phyloP scores from a whole-genome alignment of 2,113 vertebrate species.

The Eidolon helvum region DNA sequence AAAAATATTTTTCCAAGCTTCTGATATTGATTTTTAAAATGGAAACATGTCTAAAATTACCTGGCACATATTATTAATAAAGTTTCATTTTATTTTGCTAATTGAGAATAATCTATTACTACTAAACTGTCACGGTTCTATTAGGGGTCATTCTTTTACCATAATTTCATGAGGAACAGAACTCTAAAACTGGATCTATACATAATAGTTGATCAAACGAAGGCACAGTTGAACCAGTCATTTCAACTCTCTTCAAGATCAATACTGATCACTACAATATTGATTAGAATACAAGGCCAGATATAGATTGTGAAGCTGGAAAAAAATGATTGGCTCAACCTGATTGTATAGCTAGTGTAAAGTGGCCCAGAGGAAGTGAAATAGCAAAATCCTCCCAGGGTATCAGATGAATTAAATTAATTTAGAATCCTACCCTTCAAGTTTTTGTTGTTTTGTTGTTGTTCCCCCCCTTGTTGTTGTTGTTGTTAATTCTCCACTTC shows the following conservation, averaged over 20 bases:
- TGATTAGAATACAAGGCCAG: background rate
- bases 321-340: background rate
- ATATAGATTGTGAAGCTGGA: background rate
- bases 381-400: background rate
- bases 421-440: background rate
- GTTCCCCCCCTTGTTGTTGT: background rate
- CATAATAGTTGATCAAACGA: conserved; percentile 21
- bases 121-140: background rate
- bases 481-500: background rate
- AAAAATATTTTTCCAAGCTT: conserved; percentile 5
- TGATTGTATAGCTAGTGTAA: background rate
- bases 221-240: background rate
- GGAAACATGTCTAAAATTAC: background rate
- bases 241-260: background rate
- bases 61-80: background rate
- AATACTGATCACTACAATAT: background rate
- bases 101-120: background rate
- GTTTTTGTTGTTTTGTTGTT: too few species aligned
- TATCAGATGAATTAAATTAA: background rate
- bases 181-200: background rate
- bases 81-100: background rate
- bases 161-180: conserved; percentile 30
- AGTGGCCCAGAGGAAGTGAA: background rate
- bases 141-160: background rate
- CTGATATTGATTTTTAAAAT: background rate